Conservation (phyloP, 1,140 invertebrate species). For the Scaptodrosophila lebanonensis region DNA sequence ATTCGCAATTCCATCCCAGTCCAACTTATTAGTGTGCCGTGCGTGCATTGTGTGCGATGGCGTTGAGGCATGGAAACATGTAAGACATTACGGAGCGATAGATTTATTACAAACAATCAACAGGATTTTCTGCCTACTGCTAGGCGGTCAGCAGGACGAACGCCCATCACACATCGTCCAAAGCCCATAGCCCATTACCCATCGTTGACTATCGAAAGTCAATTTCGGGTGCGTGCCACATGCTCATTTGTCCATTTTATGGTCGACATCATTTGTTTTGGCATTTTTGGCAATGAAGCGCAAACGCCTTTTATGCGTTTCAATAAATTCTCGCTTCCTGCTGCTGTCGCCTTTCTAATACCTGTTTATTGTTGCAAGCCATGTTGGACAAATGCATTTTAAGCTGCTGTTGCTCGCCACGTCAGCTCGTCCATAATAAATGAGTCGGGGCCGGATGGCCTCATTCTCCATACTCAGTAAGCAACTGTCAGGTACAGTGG, state of each 20-base stretch:
- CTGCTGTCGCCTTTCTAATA: constrained; percentile 42
- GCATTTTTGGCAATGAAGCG: constrained; percentile 50
- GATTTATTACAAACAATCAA: constrained; percentile 69
- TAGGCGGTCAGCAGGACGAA: constrained; percentile 5
- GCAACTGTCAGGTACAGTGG: too few species aligned
- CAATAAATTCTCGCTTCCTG: constrained; percentile 71
- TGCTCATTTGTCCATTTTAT: constrained; percentile 73
- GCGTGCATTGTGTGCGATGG: constrained; percentile 11
- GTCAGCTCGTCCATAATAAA: constrained; percentile 41
- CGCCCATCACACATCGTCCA: constrained; percentile 2
- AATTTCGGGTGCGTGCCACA: constrained; percentile 71
- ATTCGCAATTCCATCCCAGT: neutral
- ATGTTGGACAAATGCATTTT: constrained; percentile 29
- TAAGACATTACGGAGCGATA: constrained; percentile 61
- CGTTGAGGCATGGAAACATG: constrained; percentile 30
- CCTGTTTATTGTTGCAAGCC: constrained; percentile 66
- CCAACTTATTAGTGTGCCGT: constrained; percentile 41
- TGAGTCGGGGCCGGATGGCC: too few species aligned
- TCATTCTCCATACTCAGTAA: too few species aligned
- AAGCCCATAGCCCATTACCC: neutral
- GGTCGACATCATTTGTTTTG: constrained; percentile 58
- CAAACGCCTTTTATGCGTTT: constrained; percentile 64
- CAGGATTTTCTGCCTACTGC: constrained; percentile 43
- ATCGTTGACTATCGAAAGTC: constrained; percentile 69
- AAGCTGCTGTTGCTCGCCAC: constrained; percentile 12